These are phyloP conservation scores for Tipula vernalis DNA, from an alignment of 2,888 invertebrate genomes.

Conservation along the genomic window DNA sequence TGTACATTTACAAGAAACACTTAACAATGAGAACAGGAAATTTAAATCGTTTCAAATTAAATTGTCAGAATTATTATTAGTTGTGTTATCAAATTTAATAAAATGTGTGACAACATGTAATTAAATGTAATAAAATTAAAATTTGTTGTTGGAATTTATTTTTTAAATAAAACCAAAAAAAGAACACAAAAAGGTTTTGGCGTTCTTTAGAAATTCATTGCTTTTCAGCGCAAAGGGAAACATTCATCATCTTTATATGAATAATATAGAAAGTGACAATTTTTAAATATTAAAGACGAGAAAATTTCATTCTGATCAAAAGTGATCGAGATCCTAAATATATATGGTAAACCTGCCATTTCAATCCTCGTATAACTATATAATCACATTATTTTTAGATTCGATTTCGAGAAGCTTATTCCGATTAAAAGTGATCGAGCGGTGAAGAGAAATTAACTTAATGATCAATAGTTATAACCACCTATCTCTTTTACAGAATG, in stretches of 20 bases:
- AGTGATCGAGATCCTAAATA: too few species aligned
- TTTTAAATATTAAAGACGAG: too few species aligned
- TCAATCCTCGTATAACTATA: too few species aligned
- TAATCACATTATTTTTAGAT: too few species aligned
- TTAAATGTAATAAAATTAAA: not conserved
- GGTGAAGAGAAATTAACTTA: too few species aligned
- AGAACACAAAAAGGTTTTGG: not conserved
- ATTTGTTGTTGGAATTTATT: not conserved
- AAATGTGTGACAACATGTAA: not conserved
- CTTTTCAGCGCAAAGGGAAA: not conserved
- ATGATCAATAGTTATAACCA: too few species aligned
- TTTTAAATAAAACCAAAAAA: not conserved
- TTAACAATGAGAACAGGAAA: not conserved
- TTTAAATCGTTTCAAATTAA: not conserved
- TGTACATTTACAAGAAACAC: not conserved
- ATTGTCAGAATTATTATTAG: not conserved
- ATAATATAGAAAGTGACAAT: too few species aligned
- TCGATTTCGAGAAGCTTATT: too few species aligned
- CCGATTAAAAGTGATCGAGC: too few species aligned
- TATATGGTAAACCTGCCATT: too few species aligned
- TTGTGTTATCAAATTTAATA: not conserved
- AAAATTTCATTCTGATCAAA: too few species aligned
- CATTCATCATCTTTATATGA: not conserved
- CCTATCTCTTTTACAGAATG: too few species aligned
- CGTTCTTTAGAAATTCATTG: not conserved